phyloP scores from a whole-genome alignment of 2,888 invertebrate genomes.

The Punctoribates punctum region DNA sequence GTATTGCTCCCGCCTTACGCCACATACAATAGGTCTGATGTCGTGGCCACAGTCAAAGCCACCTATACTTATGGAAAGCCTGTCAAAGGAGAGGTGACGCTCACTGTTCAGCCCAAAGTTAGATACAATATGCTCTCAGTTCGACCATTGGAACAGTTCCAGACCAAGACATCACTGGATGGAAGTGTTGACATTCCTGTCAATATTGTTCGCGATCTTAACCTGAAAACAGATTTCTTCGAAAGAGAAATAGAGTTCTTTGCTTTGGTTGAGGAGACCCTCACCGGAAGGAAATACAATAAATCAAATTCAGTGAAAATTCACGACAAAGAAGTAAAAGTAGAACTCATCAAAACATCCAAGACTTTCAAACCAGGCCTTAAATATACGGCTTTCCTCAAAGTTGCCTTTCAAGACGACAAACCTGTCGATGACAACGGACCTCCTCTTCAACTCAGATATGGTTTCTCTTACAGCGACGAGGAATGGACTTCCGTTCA shows the following conservation, averaged over 20 bases:
- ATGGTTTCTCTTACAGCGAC: conserved; percentile 63
- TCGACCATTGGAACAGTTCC: conserved; percentile 49
- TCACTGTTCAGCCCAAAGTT: conserved; percentile 77
- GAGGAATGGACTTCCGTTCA: conserved; percentile 59
- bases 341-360: conserved; percentile 73
- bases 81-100: conserved; percentile 77
- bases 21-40: conserved; percentile 72
- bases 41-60: conserved; percentile 69
- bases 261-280: conserved; percentile 82
- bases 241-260: conserved; percentile 76
- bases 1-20: conserved; percentile 76
- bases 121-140: conserved; percentile 47
- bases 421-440: conserved; percentile 62
- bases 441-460: conserved; percentile 61
- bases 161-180: conserved; percentile 56
- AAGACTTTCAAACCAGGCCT: conserved; percentile 84
- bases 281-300: conserved; percentile 79
- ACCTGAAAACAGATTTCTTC: conserved; percentile 69
- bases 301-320: conserved; percentile 68
- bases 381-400: conserved; percentile 74
- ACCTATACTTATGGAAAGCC: conserved; percentile 68
- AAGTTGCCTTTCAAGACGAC: conserved; percentile 68
- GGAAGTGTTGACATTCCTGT: conserved; percentile 74
- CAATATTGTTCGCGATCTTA: conserved; percentile 68
- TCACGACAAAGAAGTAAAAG: conserved; percentile 70